Percentiles rank a stretch among this genome's conserved stretches.
phyloP scores from a whole-genome alignment of 2,113 vertebrate genomes.

The crab-eating macaque (Macaca fascicularis) region DNA sequence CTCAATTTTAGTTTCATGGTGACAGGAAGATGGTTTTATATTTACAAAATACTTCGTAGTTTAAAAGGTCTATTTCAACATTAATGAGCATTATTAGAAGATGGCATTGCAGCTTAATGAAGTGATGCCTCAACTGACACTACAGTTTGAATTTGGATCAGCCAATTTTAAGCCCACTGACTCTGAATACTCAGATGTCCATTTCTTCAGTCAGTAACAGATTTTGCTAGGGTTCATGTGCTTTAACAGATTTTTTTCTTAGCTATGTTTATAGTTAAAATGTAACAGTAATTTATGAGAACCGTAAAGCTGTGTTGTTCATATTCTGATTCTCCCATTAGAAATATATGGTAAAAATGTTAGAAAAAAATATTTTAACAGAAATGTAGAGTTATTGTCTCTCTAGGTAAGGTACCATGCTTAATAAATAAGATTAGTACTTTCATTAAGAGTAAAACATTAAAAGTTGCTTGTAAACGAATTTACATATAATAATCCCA shows the following conservation, averaged over 20 bases:
- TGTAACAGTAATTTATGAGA: background rate
- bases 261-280: background rate
- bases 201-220: background rate
- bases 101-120: slow-evolving; percentile 6
- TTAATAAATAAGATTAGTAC: background rate
- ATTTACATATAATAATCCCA: background rate
- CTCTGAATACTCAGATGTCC: background rate
- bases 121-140: slow-evolving; percentile 27
- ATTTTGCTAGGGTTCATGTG: background rate
- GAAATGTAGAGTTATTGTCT: background rate
- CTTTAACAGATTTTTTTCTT: background rate
- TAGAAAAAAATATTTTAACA: background rate
- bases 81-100: slow-evolving; percentile 38
- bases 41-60: slow-evolving; percentile 55
- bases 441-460: background rate
- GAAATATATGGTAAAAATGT: background rate
- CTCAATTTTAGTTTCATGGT: slow-evolving; percentile 21
- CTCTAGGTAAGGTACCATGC: background rate
- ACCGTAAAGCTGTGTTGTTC: background rate
- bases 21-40: slow-evolving; percentile 20
- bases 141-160: background rate
- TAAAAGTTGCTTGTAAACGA: background rate
- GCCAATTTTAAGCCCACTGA: background rate
- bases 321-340: background rate
- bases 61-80: slow-evolving; percentile 49